Evolutionary conservation across 1,140 invertebrate species (phyloP), one percentile per base, ranked within the genome.

Genomic region (Neodiprion pinetum): DNA sequence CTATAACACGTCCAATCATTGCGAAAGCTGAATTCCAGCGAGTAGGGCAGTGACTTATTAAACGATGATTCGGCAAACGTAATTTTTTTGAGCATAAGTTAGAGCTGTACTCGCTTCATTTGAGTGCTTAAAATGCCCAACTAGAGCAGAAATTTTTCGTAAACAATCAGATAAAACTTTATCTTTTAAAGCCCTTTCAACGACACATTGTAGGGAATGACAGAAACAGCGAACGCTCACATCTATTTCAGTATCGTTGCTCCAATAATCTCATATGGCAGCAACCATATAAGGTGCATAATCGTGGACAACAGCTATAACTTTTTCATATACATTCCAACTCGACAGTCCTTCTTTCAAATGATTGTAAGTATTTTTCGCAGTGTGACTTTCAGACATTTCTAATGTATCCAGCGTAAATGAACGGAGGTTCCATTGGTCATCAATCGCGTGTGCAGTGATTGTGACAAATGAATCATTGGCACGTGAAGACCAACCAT

Each of bases 261-360:
- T 21, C 5, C 8, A 4, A 74, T 11, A 7, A 10, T 12, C 23
- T 11, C 67, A 48, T 7, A 74, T 48, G 5, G 73, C 73, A 49
- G 47, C 11, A 12, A 40, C 23, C 12, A 74, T 74, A 48, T 74
- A 70, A 11, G 8, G 4, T 21, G 73, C 73, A 70, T 74, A 70
- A 17, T 74, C 73, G 66, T 74, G 73, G 5, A 53, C 61, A 74
- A 74, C 21, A n/a, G 70, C 73, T 12, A 71, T 28, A 74, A 74
- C 66, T 68, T 74, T 74, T 14, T 74, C 23, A 48, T 21, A 28
- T 12, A 71, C 14, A 21, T 71, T 49, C 70, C 48, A 71, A 11
- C 21, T 17, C 5, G 28, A 48, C 23, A 71, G 21, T 71, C 7
- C 70, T 11, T 71, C 8, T 14, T 48, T 14, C 0, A 71, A 49